phyloP scores from a whole-genome alignment of 2,888 invertebrate genomes.

The Nymphalis urticae region DNA sequence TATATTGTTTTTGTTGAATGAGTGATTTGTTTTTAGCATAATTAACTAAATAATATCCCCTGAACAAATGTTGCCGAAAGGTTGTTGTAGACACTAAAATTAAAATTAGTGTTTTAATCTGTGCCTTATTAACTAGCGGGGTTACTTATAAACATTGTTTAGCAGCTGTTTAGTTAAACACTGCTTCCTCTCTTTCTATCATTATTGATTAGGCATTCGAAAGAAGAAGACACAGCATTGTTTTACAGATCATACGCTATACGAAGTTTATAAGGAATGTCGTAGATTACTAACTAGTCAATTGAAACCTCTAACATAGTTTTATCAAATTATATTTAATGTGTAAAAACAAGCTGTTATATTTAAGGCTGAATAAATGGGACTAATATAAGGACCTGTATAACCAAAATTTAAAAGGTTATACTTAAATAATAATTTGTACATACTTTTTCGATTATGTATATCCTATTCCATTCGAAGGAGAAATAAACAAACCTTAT shows the following conservation, averaged over 20 bases:
- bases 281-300: conserved; percentile 21
- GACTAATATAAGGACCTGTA: neutral
- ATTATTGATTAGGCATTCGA: no score
- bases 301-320: conserved; percentile 3
- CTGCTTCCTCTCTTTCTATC: no score
- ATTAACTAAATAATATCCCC: neutral
- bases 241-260: no score
- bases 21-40: neutral
- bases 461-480: no score
- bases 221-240: no score
- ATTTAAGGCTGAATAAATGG: conserved; percentile 10
- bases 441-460: no score
- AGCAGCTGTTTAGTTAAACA: no score
- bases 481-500: no score
- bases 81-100: conserved; percentile 3
- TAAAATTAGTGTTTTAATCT: conserved; percentile 1
- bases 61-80: neutral
- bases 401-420: neutral
- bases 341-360: conserved; percentile 1
- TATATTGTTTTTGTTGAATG: conserved; percentile 10
- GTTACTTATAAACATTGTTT: no score
- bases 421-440: no score
- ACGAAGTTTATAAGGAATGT: no score
- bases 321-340: neutral
- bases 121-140: conserved; percentile 9